These are phyloP conservation scores for Charina bottae DNA, from an alignment of 2,113 vertebrate genomes.

Conservation along the genomic window DNA sequence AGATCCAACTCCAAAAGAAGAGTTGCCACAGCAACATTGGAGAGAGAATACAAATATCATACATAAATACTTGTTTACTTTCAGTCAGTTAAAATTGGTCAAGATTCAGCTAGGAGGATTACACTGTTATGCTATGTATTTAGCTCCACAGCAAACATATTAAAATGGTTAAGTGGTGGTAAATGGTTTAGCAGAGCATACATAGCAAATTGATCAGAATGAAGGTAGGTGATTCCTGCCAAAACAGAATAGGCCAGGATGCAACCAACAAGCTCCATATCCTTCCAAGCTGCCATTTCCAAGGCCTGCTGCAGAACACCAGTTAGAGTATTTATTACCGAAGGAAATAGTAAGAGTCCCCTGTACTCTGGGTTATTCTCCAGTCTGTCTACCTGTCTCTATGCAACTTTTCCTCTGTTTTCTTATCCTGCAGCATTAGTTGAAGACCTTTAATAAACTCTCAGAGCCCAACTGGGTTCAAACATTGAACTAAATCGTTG, in stretches of 20 bases:
- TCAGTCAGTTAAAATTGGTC: background rate
- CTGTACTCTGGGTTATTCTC: background rate
- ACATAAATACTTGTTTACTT: slow-evolving; percentile 4
- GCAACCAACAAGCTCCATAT: background rate
- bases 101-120: background rate
- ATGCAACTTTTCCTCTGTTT: background rate
- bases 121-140: background rate
- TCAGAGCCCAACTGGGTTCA: background rate
- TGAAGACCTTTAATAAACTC: background rate
- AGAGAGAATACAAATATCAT: background rate
- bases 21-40: background rate
- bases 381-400: background rate
- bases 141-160: background rate
- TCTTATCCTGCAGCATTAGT: background rate
- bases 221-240: background rate
- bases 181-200: background rate
- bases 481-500: background rate
- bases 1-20: slow-evolving; percentile 18
- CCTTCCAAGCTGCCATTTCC: background rate
- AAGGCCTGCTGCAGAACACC: background rate
- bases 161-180: background rate
- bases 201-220: background rate
- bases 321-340: background rate
- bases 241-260: background rate
- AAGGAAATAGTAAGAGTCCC: background rate